Percentiles rank a stretch among this genome's conserved stretches.
Evolutionary conservation across 2,797 vertebrate species (phyloP).

Genomic region (Megalops cyprinoides): DNA sequence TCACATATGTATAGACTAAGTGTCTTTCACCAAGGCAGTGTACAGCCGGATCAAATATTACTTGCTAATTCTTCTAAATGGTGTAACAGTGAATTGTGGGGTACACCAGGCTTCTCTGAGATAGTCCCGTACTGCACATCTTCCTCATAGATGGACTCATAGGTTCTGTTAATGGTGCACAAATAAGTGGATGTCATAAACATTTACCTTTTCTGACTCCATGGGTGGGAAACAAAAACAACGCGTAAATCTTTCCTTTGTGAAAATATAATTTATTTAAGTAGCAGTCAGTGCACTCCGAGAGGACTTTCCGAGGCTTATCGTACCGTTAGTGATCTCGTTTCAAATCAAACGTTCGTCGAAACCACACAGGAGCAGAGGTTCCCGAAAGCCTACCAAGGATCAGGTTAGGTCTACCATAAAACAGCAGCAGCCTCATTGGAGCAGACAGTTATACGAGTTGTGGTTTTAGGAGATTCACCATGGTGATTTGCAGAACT

Average conservation of each 20-base stretch:
- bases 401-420: background rate
- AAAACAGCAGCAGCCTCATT: background rate
- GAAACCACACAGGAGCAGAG: slow-evolving; percentile 77
- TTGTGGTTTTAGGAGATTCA: slow-evolving; percentile 15
- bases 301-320: slow-evolving; percentile 72
- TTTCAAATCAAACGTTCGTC: slow-evolving; percentile 76
- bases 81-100: background rate
- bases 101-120: background rate
- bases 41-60: too few species aligned
- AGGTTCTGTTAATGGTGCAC: background rate
- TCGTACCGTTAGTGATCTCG: slow-evolving; percentile 55
- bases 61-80: too few species aligned
- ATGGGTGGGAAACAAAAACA: slow-evolving; percentile 58
- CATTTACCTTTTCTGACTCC: background rate
- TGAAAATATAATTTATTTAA: slow-evolving; percentile 85
- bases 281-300: slow-evolving; percentile 62
- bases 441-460: slow-evolving; percentile 20
- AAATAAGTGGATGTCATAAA: background rate
- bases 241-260: slow-evolving; percentile 69
- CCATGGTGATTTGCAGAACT: slow-evolving; percentile 11
- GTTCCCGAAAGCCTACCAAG: slow-evolving; percentile 62
- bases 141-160: too few species aligned
- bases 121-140: too few species aligned
- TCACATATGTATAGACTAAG: too few species aligned
- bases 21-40: too few species aligned